Evolutionary conservation across 1,140 invertebrate genomes (phyloP).

Genomic region (Psix sp.): DNA sequence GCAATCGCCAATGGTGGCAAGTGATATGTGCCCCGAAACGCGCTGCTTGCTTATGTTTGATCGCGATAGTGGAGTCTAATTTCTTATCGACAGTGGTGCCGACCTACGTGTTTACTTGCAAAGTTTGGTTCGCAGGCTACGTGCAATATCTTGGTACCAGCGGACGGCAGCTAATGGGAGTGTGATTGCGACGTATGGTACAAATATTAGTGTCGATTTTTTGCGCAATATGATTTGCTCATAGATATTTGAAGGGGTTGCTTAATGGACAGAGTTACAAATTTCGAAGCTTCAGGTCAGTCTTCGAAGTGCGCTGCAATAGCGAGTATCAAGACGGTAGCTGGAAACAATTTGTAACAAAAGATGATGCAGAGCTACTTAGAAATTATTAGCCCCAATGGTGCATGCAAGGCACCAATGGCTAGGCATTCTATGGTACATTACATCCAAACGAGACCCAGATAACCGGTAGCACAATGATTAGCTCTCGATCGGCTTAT

Average conservation of each 20-base stretch:
- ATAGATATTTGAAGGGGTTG: conserved; percentile 59
- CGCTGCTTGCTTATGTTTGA: background rate
- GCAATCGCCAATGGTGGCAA: conserved; percentile 28
- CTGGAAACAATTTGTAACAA: too few species aligned
- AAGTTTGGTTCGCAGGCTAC: background rate
- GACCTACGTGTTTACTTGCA: background rate
- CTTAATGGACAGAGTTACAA: conserved; percentile 55
- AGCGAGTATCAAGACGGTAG: too few species aligned
- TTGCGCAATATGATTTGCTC: conserved; percentile 62
- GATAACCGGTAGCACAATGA: too few species aligned
- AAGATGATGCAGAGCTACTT: too few species aligned
- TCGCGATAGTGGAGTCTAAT: background rate
- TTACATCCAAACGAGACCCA: too few species aligned
- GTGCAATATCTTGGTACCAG: background rate
- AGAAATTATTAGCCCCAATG: too few species aligned
- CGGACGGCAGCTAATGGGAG: conserved; percentile 44
- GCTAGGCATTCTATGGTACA: too few species aligned
- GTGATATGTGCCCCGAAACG: conserved; percentile 9
- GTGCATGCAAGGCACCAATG: too few species aligned
- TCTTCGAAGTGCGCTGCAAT: too few species aligned
- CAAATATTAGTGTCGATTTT: conserved; percentile 30
- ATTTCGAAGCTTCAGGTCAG: too few species aligned
- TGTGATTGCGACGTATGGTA: conserved; percentile 65
- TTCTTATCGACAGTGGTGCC: background rate
- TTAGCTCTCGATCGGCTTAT: too few species aligned